Conservation (phyloP, 2,113 vertebrate species). For the Scytalopus superciliaris region DNA sequence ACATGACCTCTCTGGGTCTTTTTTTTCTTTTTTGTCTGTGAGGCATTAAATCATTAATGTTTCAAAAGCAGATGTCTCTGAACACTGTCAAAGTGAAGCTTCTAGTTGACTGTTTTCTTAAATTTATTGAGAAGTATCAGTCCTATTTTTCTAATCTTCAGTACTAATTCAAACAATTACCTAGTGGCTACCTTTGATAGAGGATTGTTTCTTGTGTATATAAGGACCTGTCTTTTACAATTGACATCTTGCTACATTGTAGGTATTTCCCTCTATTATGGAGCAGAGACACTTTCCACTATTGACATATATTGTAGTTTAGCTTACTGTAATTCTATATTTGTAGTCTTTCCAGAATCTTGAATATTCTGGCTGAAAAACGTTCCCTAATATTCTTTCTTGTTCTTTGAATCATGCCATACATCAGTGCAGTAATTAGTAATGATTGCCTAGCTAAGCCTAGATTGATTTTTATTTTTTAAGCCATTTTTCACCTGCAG, state of each 20-base stretch:
- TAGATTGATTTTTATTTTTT: not conserved
- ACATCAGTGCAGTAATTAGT: constrained; percentile 7
- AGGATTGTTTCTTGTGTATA: constrained; percentile 40
- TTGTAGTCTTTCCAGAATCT: constrained; percentile 4
- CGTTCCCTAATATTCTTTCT: not conserved
- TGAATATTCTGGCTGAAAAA: constrained; percentile 4
- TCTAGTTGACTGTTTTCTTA: constrained; percentile 7
- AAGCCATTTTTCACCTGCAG: not conserved
- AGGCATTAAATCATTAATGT: constrained; percentile 57
- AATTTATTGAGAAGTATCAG: not conserved
- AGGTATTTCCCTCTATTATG: constrained; percentile 26
- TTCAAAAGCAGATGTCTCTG: constrained; percentile 48
- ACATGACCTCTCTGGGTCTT: constrained; percentile 16
- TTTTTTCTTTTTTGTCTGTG: constrained; percentile 1
- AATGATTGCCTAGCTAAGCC: not conserved
- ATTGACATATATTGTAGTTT: constrained; percentile 24
- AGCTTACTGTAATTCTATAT: constrained; percentile 27
- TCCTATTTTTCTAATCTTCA: not conserved
- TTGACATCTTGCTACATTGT: constrained; percentile 9
- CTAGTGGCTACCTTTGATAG: constrained; percentile 20
- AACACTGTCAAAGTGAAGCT: constrained; percentile 10
- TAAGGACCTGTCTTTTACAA: constrained; percentile 50
- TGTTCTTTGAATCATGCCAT: not conserved
- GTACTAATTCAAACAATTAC: constrained; percentile 42
- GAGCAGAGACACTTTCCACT: not conserved